Conservation (phyloP, 2,113 vertebrate genomes). For the Choloepus hoffmanni region DNA sequence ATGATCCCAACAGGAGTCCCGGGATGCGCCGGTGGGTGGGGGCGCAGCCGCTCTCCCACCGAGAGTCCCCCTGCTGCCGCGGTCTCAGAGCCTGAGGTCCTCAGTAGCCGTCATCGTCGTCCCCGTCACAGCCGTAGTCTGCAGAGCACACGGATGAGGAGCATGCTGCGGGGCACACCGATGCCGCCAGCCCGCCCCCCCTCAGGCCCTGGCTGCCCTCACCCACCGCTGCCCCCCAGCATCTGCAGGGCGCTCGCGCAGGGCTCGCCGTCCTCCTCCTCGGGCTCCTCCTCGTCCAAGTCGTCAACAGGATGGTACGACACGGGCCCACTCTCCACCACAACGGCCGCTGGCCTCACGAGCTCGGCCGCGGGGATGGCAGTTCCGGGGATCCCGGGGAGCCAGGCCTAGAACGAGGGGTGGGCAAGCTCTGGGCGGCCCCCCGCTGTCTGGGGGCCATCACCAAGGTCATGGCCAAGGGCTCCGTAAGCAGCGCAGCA, state of each 20-base stretch:
- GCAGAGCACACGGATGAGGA: conserved; percentile 63
- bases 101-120: conserved; percentile 93
- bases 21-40: neutral
- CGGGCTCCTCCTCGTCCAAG: conserved; percentile 91
- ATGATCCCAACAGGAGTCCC: conserved; percentile 60
- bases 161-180: neutral
- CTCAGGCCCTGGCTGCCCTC: neutral
- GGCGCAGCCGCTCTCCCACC: no score
- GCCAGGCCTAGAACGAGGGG: conserved; percentile 65
- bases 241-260: conserved; percentile 95
- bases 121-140: conserved; percentile 95
- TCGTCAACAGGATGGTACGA: conserved; percentile 90
- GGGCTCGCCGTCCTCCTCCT: conserved; percentile 94
- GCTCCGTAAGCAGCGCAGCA: no score
- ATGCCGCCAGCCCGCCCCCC: rapidly evolving
- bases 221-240: conserved; percentile 92
- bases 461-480: no score
- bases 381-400: conserved; percentile 33
- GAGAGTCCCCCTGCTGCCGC: neutral
- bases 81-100: no score
- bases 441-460: neutral
- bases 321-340: conserved; percentile 96
- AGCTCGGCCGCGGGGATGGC: conserved; percentile 67
- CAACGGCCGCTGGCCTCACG: conserved; percentile 76
- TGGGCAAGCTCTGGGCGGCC: neutral